Percentiles rank a stretch among this genome's conserved stretches.
These are phyloP conservation scores for Ramphastos sulfuratus DNA, from an alignment of 2,113 vertebrate species.

Conservation along the genomic window DNA sequence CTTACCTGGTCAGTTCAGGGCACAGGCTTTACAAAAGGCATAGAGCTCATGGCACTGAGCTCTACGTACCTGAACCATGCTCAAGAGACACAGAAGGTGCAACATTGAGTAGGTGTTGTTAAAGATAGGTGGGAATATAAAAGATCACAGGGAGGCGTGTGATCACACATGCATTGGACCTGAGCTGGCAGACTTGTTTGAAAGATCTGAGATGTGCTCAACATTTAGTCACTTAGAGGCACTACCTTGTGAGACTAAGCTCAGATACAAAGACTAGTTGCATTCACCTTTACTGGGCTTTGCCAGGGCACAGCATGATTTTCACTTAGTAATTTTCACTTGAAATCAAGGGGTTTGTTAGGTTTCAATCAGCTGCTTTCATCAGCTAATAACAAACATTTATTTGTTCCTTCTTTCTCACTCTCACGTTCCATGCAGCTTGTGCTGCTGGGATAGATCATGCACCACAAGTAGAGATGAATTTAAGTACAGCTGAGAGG, in stretches of 20 bases:
- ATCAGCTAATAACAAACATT: neutral
- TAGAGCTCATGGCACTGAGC: neutral
- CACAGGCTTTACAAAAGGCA: neutral
- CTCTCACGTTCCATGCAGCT: neutral
- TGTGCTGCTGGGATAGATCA: neutral
- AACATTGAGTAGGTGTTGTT: neutral
- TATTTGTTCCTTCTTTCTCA: neutral
- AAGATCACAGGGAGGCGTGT: neutral
- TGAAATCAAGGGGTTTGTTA: neutral
- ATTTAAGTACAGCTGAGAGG: neutral
- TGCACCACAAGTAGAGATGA: rapidly evolving
- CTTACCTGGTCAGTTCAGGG: rapidly evolving
- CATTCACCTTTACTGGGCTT: neutral
- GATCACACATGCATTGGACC: neutral
- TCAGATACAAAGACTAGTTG: neutral
- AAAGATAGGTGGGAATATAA: neutral
- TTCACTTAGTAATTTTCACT: neutral
- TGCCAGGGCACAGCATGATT: neutral
- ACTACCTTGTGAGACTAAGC: neutral
- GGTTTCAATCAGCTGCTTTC: neutral
- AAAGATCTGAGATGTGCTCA: neutral
- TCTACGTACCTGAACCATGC: neutral
- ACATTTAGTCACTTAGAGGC: neutral
- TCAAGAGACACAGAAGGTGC: neutral
- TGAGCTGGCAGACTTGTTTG: neutral